phyloP scores from a whole-genome alignment of 1,140 invertebrate genomes.

The Drosophila pseudoananassae region DNA sequence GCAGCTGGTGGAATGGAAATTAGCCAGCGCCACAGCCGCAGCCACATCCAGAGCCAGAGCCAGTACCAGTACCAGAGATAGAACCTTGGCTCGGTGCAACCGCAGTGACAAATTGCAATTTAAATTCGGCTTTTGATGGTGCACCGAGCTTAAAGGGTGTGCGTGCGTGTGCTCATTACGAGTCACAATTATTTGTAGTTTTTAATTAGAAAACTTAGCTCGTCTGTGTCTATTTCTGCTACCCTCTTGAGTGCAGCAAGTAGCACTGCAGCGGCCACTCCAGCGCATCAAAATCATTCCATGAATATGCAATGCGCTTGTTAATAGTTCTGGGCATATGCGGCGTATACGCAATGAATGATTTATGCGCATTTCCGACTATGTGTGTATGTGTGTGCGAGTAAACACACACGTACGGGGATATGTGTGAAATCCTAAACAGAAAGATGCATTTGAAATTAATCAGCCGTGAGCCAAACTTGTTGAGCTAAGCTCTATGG shows the following conservation, averaged over 20 bases:
- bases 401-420: no score
- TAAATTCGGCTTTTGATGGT: slow-evolving; percentile 74
- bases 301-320: slow-evolving; percentile 72
- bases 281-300: slow-evolving; percentile 47
- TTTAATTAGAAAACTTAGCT: slow-evolving; percentile 78
- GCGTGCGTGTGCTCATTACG: slow-evolving; percentile 57
- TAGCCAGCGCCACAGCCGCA: slow-evolving; percentile 35
- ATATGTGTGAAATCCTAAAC: background rate
- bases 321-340: slow-evolving; percentile 67
- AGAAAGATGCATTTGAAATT: slow-evolving; percentile 21
- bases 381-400: slow-evolving; percentile 4
- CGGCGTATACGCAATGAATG: slow-evolving; percentile 64
- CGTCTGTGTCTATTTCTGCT: slow-evolving; percentile 20
- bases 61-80: slow-evolving; percentile 1
- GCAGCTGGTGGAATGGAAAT: slow-evolving; percentile 55
- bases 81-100: slow-evolving; percentile 28
- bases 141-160: slow-evolving; percentile 27
- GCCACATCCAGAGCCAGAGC: slow-evolving; percentile 29
- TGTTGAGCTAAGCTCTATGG: slow-evolving; percentile 17
- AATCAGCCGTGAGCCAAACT: slow-evolving; percentile 27
- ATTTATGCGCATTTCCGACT: slow-evolving; percentile 23
- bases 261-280: slow-evolving; percentile 46
- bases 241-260: slow-evolving; percentile 4
- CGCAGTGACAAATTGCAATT: slow-evolving; percentile 78
- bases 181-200: slow-evolving; percentile 75